Conservation (phyloP, 2,888 invertebrate species). For the Petrolisthes manimaculis region DNA sequence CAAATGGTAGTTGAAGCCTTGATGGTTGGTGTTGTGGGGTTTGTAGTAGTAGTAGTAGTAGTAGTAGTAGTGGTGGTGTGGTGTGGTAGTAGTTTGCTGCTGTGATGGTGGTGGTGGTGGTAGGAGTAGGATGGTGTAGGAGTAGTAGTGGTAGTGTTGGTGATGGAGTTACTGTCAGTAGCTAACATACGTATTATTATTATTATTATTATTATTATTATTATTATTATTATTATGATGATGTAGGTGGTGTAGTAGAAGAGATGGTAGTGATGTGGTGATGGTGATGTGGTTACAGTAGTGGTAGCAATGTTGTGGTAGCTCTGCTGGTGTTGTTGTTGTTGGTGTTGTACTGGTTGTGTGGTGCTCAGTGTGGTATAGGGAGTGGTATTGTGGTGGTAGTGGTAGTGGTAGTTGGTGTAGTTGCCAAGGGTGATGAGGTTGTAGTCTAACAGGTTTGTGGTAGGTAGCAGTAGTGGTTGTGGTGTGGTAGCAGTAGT, state of each 20-base stretch:
- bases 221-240: too few relatives aligned
- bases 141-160: too few relatives aligned
- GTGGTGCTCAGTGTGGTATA: not conserved
- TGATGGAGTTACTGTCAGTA: too few relatives aligned
- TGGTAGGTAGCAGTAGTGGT: constrained; percentile 6
- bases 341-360: not conserved
- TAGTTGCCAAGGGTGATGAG: too few relatives aligned
- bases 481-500: constrained; percentile 10
- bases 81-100: too few relatives aligned
- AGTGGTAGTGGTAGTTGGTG: not conserved
- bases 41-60: not conserved
- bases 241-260: too few relatives aligned
- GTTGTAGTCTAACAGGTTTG: not conserved
- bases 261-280: not conserved
- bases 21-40: not conserved
- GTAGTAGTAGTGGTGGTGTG: not conserved
- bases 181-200: too few relatives aligned
- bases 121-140: too few relatives aligned
- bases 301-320: not conserved
- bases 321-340: not conserved
- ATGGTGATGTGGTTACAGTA: not conserved
- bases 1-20: not conserved
- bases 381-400: not conserved
- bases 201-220: too few relatives aligned
- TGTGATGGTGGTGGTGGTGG: not conserved